phyloP scores from a whole-genome alignment of 2,888 invertebrate species.

The Synergus umbraculus region DNA sequence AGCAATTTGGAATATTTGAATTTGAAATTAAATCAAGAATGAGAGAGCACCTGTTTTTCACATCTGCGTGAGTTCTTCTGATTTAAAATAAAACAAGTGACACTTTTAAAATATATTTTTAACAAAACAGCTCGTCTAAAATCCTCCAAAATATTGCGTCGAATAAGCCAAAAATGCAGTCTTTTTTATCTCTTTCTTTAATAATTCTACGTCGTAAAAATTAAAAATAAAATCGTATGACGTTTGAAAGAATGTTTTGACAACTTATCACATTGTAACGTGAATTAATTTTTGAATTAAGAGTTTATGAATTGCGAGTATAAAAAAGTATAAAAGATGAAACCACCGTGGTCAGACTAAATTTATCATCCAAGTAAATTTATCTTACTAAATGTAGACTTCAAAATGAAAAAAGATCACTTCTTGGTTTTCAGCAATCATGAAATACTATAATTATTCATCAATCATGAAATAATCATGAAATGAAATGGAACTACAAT shows the following conservation, averaged over 20 bases:
- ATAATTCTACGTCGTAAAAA: neutral
- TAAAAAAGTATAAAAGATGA: neutral
- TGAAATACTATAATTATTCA: neutral
- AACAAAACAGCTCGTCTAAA: no score
- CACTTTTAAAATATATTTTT: no score
- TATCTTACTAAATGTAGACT: neutral
- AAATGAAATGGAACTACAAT: neutral
- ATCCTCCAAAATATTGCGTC: no score
- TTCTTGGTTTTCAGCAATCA: neutral
- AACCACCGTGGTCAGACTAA: neutral
- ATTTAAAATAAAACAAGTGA: no score
- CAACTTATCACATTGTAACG: slow-evolving; percentile 1
- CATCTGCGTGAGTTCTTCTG: no score
- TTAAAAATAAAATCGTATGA: slow-evolving; percentile 5
- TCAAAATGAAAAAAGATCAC: neutral
- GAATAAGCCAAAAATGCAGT: no score
- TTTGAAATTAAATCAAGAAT: no score
- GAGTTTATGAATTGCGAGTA: neutral
- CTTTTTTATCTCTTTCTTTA: no score
- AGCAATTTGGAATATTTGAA: no score
- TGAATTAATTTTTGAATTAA: slow-evolving; percentile 19
- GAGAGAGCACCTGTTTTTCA: no score
- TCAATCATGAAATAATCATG: neutral
- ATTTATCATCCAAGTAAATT: neutral
- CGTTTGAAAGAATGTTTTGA: neutral